phyloP scores from a whole-genome alignment of 2,797 vertebrate species.

The Notolabrus celidotus region DNA sequence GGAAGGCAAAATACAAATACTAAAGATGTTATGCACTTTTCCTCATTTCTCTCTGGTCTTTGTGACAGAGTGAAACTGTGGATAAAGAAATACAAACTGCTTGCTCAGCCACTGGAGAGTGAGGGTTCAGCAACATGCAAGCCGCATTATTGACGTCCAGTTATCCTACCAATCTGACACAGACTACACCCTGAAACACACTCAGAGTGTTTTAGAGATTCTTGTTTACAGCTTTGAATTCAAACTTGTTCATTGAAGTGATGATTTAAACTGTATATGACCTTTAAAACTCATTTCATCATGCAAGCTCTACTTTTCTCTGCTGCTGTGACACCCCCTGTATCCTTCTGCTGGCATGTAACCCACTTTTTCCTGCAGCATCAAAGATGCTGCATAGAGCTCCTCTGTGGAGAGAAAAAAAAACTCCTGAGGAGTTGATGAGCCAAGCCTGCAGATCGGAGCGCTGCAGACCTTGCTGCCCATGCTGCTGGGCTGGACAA shows the following conservation, averaged over 20 bases:
- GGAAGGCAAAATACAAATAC: background rate
- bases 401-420: constrained; percentile 31
- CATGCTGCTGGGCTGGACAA: constrained; percentile 32
- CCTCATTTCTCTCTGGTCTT: constrained; percentile 8
- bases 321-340: background rate
- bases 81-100: constrained; percentile 38
- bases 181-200: constrained; percentile 11
- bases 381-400: constrained; percentile 72
- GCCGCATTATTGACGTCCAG: constrained; percentile 54
- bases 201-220: background rate
- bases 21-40: background rate
- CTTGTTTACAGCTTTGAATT: background rate
- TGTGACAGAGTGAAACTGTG: background rate
- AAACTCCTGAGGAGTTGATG: constrained; percentile 47
- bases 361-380: constrained; percentile 61
- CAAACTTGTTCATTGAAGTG: background rate
- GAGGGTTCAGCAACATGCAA: constrained; percentile 62
- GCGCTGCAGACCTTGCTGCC: constrained; percentile 39
- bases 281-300: background rate
- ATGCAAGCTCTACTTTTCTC: background rate
- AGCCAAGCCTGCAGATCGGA: constrained; percentile 66
- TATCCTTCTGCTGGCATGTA: constrained; percentile 50
- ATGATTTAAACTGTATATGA: background rate
- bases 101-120: constrained; percentile 41
- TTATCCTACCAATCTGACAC: constrained; percentile 9